Evolutionary conservation across 2,888 invertebrate genomes (phyloP), one percentile per base, ranked within the genome.

Genomic region (Nysson spinosus): DNA sequence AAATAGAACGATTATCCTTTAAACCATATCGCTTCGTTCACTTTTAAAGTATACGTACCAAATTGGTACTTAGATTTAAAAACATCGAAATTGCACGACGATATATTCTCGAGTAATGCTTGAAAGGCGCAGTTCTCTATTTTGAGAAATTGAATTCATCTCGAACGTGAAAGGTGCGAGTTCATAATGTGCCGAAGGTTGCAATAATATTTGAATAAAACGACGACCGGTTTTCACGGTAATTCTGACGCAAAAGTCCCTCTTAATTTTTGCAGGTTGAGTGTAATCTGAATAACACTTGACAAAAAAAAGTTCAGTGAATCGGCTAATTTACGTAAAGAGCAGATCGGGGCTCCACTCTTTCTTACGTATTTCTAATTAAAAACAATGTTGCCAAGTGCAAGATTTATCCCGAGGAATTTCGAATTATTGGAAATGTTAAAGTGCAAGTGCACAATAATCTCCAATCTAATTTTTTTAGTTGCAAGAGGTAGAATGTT

Each of bases 171-270:
- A 50, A 51, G 34, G 39, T 11, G 16, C 6, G 40, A 28, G 4
- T 7, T n/a, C 1, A 11, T 19, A 22, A 46, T 40, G 34, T 12
- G 16, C 11, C 46, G 42, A 60, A 65, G 40, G 16, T 60, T 55
- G 51, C 12, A 35, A n/a, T 14, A 34, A 56, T 14, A 11, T 44
- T 28, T 40, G 43, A 55, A 17, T 54, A 11, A 46, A 44, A 14
- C 46, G 7, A 7, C 14, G 24, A 52, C 26, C 49, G 46, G 42
- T 64, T 65, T 37, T 47, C n/a, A 4, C 20, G 12, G 6, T 16
- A 0, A 22, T 32, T 9, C n/a, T 4, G n/a, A 12, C 16, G 28
- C 40, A 14, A 40, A 43, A 28, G 17, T 28, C 32, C 12, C 9
- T 24, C 11, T 47, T 42, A 14, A 28, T 30, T 12, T 12, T 14